phyloP scores from a whole-genome alignment of 2,113 vertebrate genomes.

The Lasiurus borealis region DNA sequence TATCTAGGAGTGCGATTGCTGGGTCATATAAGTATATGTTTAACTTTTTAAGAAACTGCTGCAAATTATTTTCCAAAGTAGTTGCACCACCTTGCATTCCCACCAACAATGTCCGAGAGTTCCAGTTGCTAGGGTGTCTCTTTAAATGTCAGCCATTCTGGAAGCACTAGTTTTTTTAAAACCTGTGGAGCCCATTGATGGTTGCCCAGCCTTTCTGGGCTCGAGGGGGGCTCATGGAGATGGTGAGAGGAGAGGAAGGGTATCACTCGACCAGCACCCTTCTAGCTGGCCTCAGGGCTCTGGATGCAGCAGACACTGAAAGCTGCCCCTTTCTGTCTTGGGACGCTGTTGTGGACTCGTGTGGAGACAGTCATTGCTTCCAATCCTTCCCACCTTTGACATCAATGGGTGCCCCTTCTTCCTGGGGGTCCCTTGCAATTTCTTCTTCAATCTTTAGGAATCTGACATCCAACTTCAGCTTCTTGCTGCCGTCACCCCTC shows the following conservation, averaged over 20 bases:
- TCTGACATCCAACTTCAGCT: not conserved
- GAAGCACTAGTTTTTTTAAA: not conserved
- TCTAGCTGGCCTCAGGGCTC: not conserved
- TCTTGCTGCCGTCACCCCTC: not conserved
- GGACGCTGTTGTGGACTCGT: not conserved
- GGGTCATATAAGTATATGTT: not conserved
- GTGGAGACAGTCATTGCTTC: too few species aligned
- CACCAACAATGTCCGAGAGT: not conserved
- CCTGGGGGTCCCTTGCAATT: not conserved
- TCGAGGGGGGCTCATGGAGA: not conserved
- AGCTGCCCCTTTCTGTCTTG: not conserved
- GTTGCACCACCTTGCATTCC: not conserved
- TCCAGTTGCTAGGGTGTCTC: not conserved
- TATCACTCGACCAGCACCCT: not conserved
- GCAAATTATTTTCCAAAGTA: not conserved
- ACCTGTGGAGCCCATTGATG: not conserved
- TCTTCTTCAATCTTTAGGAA: not conserved
- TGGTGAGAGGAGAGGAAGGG: not conserved
- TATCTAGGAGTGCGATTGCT: not conserved
- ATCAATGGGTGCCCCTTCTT: not conserved
- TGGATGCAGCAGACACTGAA: not conserved
- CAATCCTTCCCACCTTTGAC: not conserved
- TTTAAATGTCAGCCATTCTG: not conserved
- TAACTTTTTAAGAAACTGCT: conserved; percentile 51
- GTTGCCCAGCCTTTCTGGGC: not conserved